These are phyloP conservation scores for Syngnathus acus DNA, from an alignment of 2,797 vertebrate genomes.

Conservation along the genomic window DNA sequence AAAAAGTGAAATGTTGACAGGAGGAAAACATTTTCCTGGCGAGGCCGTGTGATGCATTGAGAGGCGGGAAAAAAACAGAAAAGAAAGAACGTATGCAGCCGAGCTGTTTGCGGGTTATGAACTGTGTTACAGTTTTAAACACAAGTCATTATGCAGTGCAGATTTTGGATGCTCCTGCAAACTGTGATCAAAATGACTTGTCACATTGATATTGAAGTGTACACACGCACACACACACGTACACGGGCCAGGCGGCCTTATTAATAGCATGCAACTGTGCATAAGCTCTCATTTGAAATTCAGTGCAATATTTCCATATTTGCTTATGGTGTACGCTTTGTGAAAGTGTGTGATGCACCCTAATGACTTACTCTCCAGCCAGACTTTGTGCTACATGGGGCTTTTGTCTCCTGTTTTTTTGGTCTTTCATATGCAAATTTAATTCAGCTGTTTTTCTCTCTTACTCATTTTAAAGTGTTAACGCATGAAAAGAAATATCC, in stretches of 20 bases:
- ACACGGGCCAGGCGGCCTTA: conserved; percentile 29
- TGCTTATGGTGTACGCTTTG: conserved; percentile 56
- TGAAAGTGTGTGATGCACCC: conserved; percentile 49
- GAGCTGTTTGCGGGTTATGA: conserved; percentile 43
- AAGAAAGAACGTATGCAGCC: conserved; percentile 8
- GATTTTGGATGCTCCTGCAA: conserved; percentile 26
- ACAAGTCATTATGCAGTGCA: conserved; percentile 28
- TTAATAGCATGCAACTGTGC: conserved; percentile 50
- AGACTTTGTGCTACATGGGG: conserved; percentile 42
- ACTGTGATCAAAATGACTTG: conserved; percentile 44
- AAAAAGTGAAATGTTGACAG: conserved; percentile 27
- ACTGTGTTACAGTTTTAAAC: conserved; percentile 43
- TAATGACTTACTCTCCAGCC: conserved; percentile 44
- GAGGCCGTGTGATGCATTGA: conserved; percentile 35
- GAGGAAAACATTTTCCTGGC: conserved; percentile 37
- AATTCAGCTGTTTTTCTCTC: background rate
- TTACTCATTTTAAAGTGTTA: conserved; percentile 4
- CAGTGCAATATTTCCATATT: conserved; percentile 57
- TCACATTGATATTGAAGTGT: conserved; percentile 41
- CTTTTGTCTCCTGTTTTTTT: conserved; percentile 23
- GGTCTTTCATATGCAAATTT: conserved; percentile 50
- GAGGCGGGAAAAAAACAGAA: conserved; percentile 1
- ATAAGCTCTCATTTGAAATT: conserved; percentile 55
- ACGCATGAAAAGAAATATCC: conserved; percentile 8
- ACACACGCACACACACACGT: conserved; percentile 27